phyloP scores from a whole-genome alignment of 2,797 vertebrate species.

The Pangasius krempfi region DNA sequence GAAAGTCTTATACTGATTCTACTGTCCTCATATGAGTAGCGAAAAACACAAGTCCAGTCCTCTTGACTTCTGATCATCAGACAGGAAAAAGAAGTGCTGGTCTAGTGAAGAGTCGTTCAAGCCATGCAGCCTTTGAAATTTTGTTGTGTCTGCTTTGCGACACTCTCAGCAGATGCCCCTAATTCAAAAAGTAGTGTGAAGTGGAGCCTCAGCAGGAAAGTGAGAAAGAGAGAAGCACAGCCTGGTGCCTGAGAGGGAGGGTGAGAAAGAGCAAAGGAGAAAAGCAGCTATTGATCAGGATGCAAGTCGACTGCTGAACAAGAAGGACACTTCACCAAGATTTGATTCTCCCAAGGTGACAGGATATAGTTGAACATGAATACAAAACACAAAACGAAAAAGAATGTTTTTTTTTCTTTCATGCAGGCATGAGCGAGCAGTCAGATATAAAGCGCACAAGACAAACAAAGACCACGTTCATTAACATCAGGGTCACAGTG shows the following conservation, averaged over 20 bases:
- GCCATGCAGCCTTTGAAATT: not conserved
- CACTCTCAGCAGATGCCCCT: not conserved
- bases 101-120: not conserved
- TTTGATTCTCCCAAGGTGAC: not conserved
- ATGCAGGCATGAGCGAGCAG: not conserved
- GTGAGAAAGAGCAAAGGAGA: not conserved
- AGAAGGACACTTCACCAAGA: not conserved
- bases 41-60: not conserved
- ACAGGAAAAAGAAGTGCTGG: not conserved
- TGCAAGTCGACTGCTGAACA: not conserved
- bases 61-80: not conserved
- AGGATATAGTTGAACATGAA: not conserved
- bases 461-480: not conserved
- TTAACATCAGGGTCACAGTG: not conserved
- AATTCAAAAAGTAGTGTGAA: slow-evolving; percentile 19
- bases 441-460: not conserved
- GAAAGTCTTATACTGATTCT: not conserved
- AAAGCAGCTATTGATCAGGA: slow-evolving; percentile 10
- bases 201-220: slow-evolving; percentile 34
- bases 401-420: not conserved
- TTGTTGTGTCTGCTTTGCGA: not conserved
- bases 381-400: not conserved
- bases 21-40: not conserved
- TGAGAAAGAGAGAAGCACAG: slow-evolving; percentile 36
- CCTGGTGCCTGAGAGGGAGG: not conserved